A percentile compares a stretch with the other conserved stretches of the same genome.
phyloP scores from a whole-genome alignment of 2,888 invertebrate species.

The Lithodes maja region DNA sequence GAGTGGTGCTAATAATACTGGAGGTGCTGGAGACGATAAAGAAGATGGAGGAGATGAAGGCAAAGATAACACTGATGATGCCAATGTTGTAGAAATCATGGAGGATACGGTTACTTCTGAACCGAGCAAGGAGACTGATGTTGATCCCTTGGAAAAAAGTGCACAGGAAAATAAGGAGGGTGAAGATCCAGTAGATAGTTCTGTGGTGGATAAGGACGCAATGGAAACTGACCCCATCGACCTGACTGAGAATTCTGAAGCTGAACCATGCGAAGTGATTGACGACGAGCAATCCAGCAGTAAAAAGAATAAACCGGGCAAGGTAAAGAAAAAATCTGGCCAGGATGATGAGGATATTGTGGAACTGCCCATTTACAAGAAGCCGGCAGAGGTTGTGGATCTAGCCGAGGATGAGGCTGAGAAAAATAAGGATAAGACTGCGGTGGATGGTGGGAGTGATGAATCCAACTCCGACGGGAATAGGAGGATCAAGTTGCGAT shows the following conservation, averaged over 20 bases:
- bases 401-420: slow-evolving; percentile 42
- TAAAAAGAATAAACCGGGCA: background rate
- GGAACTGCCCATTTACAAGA: slow-evolving; percentile 48
- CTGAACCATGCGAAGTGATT: too few species aligned
- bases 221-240: too few species aligned
- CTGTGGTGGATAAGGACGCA: too few species aligned
- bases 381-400: slow-evolving; percentile 51
- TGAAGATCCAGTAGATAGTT: too few species aligned
- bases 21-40: background rate
- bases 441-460: background rate
- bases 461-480: slow-evolving; percentile 27
- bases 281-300: too few species aligned
- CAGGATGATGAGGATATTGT: slow-evolving; percentile 46
- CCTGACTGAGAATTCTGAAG: too few species aligned
- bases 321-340: background rate
- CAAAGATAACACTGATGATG: background rate
- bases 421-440: background rate
- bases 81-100: too few species aligned
- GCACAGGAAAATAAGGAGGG: too few species aligned
- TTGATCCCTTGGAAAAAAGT: too few species aligned
- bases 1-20: too few species aligned
- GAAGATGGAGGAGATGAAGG: background rate
- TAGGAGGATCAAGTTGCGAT: slow-evolving; percentile 52
- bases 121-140: too few species aligned
- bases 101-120: too few species aligned